Evolutionary conservation across 2,797 vertebrate genomes (phyloP).

Genomic region (Lophius americanus): DNA sequence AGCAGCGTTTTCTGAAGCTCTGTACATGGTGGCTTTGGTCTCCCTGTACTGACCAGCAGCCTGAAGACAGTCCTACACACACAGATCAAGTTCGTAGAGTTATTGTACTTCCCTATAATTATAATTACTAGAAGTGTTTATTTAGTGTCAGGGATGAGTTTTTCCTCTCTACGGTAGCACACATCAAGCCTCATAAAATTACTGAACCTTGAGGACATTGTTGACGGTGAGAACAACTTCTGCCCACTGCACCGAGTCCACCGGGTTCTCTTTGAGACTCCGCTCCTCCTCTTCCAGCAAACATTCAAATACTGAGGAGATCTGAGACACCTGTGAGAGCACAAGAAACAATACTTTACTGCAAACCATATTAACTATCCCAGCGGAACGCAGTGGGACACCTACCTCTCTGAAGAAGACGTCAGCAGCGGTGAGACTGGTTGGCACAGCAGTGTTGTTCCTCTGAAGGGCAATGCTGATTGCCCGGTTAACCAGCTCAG

Average conservation of each 20-base stretch:
- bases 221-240: conserved; percentile 88
- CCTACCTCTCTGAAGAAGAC: conserved; percentile 95
- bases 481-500: conserved; percentile 87
- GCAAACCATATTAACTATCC: fast-evolving
- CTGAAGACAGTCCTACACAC: conserved; percentile 90
- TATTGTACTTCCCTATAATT: too few species aligned
- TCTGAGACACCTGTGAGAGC: conserved; percentile 88
- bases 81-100: not conserved
- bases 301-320: conserved; percentile 91
- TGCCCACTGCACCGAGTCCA: conserved; percentile 89
- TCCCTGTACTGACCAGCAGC: conserved; percentile 90
- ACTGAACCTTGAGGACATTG: conserved; percentile 89
- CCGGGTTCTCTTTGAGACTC: conserved; percentile 81
- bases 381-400: not conserved
- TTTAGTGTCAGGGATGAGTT: not conserved
- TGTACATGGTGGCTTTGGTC: conserved; percentile 87
- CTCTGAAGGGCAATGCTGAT: conserved; percentile 83
- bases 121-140: not conserved
- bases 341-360: not conserved
- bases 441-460: conserved; percentile 74
- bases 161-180: too few species aligned
- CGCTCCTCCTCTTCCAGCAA: conserved; percentile 92
- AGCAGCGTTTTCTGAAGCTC: conserved; percentile 78
- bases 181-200: not conserved
- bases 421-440: conserved; percentile 90